Evolutionary conservation across 2,888 invertebrate genomes (phyloP).

Genomic region (Phrixothrix hirtus): DNA sequence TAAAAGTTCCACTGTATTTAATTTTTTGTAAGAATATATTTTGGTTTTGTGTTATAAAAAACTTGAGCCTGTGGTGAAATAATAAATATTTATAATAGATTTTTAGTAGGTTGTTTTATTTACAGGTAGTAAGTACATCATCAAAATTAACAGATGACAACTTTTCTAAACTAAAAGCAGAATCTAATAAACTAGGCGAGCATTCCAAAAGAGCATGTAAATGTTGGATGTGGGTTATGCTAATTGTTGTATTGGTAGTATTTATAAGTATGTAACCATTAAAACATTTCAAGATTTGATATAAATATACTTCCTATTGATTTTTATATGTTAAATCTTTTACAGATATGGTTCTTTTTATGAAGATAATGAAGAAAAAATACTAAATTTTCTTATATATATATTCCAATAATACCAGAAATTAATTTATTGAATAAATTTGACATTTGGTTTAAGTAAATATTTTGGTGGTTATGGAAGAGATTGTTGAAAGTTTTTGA

Average conservation of each 20-base stretch:
- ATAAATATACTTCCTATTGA: too few species aligned
- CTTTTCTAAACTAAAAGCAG: constrained; percentile 72
- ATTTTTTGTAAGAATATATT: too few species aligned
- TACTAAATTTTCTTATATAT: constrained; percentile 29
- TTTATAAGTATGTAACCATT: constrained; percentile 76
- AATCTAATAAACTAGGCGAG: constrained; percentile 80
- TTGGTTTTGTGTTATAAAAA: too few species aligned
- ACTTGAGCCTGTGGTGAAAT: too few species aligned
- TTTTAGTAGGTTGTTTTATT: neutral
- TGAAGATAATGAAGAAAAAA: constrained; percentile 85
- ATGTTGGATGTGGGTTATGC: constrained; percentile 94
- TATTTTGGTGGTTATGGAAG: neutral
- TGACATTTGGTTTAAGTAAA: neutral
- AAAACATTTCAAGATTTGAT: too few species aligned
- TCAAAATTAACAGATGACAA: constrained; percentile 80
- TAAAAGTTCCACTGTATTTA: too few species aligned
- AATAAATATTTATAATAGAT: neutral
- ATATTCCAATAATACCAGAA: neutral
- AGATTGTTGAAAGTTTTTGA: neutral
- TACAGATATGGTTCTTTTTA: constrained; percentile 89
- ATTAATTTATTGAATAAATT: too few species aligned
- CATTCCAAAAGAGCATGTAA: constrained; percentile 88
- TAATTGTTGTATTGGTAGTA: constrained; percentile 79
- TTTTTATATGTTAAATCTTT: constrained; percentile 36
- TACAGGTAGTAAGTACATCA: constrained; percentile 73